These are phyloP conservation scores for Chelonus formosanus DNA, from an alignment of 2,888 invertebrate genomes.

Conservation along the genomic window DNA sequence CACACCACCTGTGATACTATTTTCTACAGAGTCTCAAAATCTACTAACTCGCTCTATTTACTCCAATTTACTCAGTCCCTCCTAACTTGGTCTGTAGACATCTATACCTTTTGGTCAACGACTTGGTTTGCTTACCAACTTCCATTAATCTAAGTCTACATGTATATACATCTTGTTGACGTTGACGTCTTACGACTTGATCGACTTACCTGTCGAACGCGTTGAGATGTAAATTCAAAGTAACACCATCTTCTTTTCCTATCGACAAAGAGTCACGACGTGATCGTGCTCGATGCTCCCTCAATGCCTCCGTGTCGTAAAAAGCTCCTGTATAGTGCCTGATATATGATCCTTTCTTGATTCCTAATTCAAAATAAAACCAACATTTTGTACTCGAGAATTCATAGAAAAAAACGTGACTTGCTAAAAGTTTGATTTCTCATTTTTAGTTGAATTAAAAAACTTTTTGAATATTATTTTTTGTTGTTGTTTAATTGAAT, in stretches of 20 bases:
- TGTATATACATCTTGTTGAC: background rate
- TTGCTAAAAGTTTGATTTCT: too few relatives aligned
- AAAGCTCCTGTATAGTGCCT: slow-evolving; percentile 48
- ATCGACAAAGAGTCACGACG: slow-evolving; percentile 47
- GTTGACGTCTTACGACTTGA: slow-evolving; percentile 4
- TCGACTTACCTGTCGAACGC: slow-evolving; percentile 52
- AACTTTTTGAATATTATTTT: too few relatives aligned
- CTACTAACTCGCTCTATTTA: slow-evolving; percentile 10
- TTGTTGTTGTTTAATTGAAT: too few relatives aligned
- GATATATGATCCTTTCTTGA: slow-evolving; percentile 50
- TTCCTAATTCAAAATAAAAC: slow-evolving; percentile 43
- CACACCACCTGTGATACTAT: background rate
- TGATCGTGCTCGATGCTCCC: slow-evolving; percentile 48
- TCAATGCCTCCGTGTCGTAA: slow-evolving; percentile 49
- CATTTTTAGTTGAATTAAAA: too few relatives aligned
- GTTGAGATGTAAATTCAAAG: slow-evolving; percentile 49
- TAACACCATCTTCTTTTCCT: slow-evolving; percentile 41
- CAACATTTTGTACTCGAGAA: too few relatives aligned
- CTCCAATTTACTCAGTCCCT: background rate
- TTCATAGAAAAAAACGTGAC: too few relatives aligned
- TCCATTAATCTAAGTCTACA: background rate
- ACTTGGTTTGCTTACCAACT: background rate
- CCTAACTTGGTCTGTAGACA: background rate
- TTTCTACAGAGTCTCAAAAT: background rate
- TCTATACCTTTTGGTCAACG: background rate